Evolutionary conservation across 2,888 invertebrate genomes (phyloP).

Genomic region (Ochlodes sylvanus): DNA sequence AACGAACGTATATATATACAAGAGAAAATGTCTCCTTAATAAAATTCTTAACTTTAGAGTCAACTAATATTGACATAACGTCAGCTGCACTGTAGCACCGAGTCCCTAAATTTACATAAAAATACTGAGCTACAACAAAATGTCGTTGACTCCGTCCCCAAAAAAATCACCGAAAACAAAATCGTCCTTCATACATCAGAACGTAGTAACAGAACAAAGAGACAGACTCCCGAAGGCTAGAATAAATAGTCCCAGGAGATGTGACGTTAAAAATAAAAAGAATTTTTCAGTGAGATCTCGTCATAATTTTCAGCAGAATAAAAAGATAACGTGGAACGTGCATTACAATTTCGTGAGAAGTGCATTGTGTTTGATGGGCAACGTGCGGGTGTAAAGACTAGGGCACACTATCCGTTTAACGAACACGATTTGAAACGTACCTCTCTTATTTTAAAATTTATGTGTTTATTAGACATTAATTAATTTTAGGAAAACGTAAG

Average conservation of each 20-base stretch:
- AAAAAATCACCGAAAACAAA: conserved; percentile 8
- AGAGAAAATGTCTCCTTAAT: no score
- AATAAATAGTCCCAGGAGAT: conserved; percentile 26
- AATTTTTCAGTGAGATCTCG: conserved; percentile 30
- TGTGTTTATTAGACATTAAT: no score
- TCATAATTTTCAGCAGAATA: conserved; percentile 35
- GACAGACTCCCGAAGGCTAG: conserved; percentile 18
- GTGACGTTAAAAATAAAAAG: conserved; percentile 29
- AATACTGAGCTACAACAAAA: not conserved
- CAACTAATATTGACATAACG: not conserved
- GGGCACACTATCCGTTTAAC: not conserved
- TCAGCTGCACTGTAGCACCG: not conserved
- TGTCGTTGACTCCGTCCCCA: conserved; percentile 7
- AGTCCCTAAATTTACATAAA: conserved; percentile 6
- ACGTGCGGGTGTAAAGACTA: not conserved
- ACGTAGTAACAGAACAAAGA: conserved; percentile 28
- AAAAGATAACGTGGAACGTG: conserved; percentile 26
- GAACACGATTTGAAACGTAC: not conserved
- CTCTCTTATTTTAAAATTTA: no score
- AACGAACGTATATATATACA: no score
- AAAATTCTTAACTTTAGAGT: not conserved
- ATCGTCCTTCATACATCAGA: conserved; percentile 17
- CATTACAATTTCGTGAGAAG: conserved; percentile 30
- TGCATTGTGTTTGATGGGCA: conserved; percentile 34
- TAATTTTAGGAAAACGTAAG: no score